phyloP scores from a whole-genome alignment of 2,113 vertebrate genomes.

The Oncorhynchus kisutch region DNA sequence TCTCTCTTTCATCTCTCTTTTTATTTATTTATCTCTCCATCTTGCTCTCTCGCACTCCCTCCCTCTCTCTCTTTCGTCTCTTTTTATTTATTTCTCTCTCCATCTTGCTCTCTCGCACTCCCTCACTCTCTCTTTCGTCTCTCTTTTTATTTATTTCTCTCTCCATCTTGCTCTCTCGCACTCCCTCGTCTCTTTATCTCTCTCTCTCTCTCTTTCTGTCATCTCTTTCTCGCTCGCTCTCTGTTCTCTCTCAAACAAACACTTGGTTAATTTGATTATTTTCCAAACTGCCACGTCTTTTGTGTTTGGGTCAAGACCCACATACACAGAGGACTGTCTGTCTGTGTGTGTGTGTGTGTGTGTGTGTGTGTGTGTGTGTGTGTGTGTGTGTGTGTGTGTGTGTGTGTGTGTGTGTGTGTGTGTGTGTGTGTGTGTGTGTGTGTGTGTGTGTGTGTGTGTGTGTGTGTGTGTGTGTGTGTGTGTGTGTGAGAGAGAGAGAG shows the following conservation, averaged over 20 bases:
- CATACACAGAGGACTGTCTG: conserved; percentile 38
- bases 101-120: background rate
- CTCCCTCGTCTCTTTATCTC: background rate
- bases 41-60: background rate
- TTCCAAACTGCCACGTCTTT: conserved; percentile 64
- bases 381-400: too few species aligned
- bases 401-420: conserved; percentile 12
- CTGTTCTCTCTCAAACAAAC: conserved; percentile 3
- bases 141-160: too few species aligned
- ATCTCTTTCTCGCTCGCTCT: background rate
- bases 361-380: background rate
- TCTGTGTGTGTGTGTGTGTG: conserved; percentile 34
- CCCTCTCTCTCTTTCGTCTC: conserved; percentile 7
- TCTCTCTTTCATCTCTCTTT: too few species aligned
- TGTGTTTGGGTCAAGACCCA: conserved; percentile 28
- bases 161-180: too few species aligned
- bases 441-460: background rate
- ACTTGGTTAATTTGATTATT: conserved; percentile 30
- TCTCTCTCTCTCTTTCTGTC: conserved; percentile 10
- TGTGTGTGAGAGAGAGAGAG: too few species aligned
- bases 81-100: too few species aligned
- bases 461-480: too few species aligned
- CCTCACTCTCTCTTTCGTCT: too few species aligned
- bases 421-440: conserved; percentile 44
- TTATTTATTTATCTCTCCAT: too few species aligned